Evolutionary conservation across 2,113 vertebrate species (phyloP).

Genomic region (Ochotona princeps): DNA sequence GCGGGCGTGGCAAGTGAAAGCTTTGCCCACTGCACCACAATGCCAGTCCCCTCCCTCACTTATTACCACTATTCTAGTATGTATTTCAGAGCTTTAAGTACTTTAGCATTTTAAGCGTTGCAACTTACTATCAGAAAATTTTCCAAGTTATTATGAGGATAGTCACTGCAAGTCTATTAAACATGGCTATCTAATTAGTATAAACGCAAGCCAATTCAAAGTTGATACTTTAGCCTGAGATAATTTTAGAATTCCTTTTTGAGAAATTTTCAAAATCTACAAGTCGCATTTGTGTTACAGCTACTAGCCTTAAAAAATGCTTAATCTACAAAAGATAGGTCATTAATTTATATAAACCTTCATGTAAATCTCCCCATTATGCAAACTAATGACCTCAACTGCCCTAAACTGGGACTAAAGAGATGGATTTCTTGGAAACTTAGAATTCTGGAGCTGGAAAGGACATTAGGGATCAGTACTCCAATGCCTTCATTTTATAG

Average conservation of each 20-base stretch:
- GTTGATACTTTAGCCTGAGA: not conserved
- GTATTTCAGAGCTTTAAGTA: not conserved
- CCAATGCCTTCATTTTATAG: slow-evolving; percentile 64
- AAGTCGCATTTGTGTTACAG: not conserved
- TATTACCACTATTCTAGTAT: not conserved
- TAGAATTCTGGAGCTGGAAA: slow-evolving; percentile 62
- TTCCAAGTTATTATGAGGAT: not conserved
- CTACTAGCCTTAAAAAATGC: not conserved
- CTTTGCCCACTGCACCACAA: too few species aligned
- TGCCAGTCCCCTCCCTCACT: not conserved
- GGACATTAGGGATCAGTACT: slow-evolving; percentile 50
- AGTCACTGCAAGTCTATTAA: not conserved
- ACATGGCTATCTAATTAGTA: not conserved
- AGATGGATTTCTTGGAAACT: slow-evolving; percentile 62
- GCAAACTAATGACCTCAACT: slow-evolving; percentile 1
- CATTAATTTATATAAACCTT: slow-evolving; percentile 21
- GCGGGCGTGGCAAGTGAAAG: too few species aligned
- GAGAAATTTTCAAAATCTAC: slow-evolving; percentile 41
- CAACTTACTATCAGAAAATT: not conserved
- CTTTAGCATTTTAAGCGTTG: not conserved
- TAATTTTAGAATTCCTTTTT: not conserved
- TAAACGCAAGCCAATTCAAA: not conserved
- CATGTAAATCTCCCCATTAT: not conserved
- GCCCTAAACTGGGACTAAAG: slow-evolving; percentile 25
- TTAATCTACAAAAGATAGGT: slow-evolving; percentile 39